Evolutionary conservation across 1,140 invertebrate genomes (phyloP).

Genomic region (Littorina saxatilis): DNA sequence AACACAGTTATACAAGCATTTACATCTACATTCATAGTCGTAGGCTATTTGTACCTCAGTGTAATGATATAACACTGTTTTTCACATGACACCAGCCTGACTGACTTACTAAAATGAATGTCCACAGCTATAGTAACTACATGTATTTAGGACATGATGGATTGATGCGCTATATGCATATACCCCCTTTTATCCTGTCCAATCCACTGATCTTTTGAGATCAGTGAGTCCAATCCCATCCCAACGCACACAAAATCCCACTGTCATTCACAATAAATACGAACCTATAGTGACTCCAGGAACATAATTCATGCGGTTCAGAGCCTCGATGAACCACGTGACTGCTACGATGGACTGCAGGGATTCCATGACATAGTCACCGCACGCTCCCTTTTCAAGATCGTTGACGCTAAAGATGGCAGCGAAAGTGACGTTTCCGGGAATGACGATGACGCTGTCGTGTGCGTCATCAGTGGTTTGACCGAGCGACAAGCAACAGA

Average conservation of each 20-base stretch:
- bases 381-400: background rate
- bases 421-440: conserved; percentile 23
- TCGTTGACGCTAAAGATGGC: conserved; percentile 19
- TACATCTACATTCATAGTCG: too few species aligned
- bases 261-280: background rate
- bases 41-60: too few species aligned
- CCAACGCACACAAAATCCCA: background rate
- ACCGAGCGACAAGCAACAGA: background rate
- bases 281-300: conserved; percentile 25
- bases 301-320: conserved; percentile 13
- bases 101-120: background rate
- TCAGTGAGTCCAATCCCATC: background rate
- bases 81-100: too few species aligned
- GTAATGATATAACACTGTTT: too few species aligned
- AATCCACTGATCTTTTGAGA: too few species aligned
- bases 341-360: background rate
- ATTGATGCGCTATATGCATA: too few species aligned
- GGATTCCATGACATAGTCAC: background rate
- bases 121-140: background rate
- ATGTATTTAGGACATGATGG: background rate
- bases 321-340: conserved; percentile 18
- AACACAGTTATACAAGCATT: too few species aligned
- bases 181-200: too few species aligned
- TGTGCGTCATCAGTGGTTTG: background rate
- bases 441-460: background rate